Evolutionary conservation across 2,888 invertebrate species (phyloP).

Genomic region (Oxyteleia sp.): DNA sequence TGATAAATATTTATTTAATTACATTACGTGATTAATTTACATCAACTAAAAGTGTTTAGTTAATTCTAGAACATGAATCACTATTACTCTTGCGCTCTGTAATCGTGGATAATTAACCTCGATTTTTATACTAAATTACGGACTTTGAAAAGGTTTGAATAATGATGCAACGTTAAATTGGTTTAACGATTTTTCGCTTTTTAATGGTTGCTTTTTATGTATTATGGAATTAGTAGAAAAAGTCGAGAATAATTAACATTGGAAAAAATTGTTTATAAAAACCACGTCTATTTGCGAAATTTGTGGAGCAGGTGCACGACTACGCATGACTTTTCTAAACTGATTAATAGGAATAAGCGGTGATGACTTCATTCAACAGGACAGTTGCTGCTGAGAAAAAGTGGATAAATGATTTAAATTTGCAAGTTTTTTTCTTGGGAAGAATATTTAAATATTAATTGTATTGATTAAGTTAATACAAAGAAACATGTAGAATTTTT

Average conservation of each 20-base stretch:
- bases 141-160: slow-evolving; percentile 32
- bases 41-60: slow-evolving; percentile 42
- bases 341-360: slow-evolving; percentile 34
- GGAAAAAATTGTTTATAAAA: slow-evolving; percentile 32
- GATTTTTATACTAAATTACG: slow-evolving; percentile 42
- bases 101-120: slow-evolving; percentile 61
- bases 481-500: too few relatives aligned
- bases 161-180: slow-evolving; percentile 52
- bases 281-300: slow-evolving; percentile 38
- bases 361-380: slow-evolving; percentile 27
- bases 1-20: slow-evolving; percentile 58
- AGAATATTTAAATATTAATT: too few relatives aligned
- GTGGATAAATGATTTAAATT: too few relatives aligned
- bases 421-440: too few relatives aligned
- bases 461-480: too few relatives aligned
- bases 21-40: slow-evolving; percentile 54
- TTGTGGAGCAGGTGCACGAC: slow-evolving; percentile 34
- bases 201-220: slow-evolving; percentile 28
- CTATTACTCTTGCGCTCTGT: slow-evolving; percentile 35
- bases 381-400: too few relatives aligned
- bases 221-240: slow-evolving; percentile 10
- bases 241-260: slow-evolving; percentile 25
- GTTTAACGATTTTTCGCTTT: slow-evolving; percentile 45
- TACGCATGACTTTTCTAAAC: slow-evolving; percentile 36
- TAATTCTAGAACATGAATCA: slow-evolving; percentile 54